phyloP scores from a whole-genome alignment of 2,888 invertebrate species.

The Drepanosiphum platanoidis region DNA sequence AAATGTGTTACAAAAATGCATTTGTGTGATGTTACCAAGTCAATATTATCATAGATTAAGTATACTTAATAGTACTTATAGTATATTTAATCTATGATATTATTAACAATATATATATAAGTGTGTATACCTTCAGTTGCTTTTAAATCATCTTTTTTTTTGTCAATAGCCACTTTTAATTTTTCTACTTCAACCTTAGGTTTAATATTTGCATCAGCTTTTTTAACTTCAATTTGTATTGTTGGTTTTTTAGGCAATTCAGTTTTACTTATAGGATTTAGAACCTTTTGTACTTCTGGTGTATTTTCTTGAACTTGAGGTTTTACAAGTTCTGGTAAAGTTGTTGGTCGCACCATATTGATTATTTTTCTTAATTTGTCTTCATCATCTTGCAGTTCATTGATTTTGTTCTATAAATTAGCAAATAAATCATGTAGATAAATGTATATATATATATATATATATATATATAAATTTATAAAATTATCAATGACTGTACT shows the following conservation, averaged over 20 bases:
- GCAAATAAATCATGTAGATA: background rate
- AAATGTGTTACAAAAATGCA: too few species aligned
- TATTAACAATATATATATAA: too few species aligned
- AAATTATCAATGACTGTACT: slow-evolving; percentile 66
- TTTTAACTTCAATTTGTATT: slow-evolving; percentile 14
- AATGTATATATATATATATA: background rate
- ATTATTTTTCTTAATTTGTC: slow-evolving; percentile 76
- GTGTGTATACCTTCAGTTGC: slow-evolving; percentile 37
- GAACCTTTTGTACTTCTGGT: background rate
- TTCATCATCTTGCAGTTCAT: slow-evolving; percentile 77
- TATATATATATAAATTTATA: background rate
- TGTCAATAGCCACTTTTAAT: background rate
- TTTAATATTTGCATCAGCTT: slow-evolving; percentile 4
- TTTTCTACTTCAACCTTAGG: background rate
- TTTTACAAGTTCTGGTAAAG: slow-evolving; percentile 70
- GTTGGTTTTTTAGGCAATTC: background rate
- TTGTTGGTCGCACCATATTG: slow-evolving; percentile 78
- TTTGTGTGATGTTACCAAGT: too few species aligned
- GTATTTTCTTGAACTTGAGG: slow-evolving; percentile 39
- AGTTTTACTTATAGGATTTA: background rate
- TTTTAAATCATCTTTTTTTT: slow-evolving; percentile 12
- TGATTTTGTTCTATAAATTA: slow-evolving; percentile 72
- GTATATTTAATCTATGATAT: too few species aligned
- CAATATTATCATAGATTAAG: too few species aligned
- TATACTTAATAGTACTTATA: too few species aligned